Evolutionary conservation across 2,113 vertebrate species (phyloP).

Genomic region (Eulacestoma nigropectus): DNA sequence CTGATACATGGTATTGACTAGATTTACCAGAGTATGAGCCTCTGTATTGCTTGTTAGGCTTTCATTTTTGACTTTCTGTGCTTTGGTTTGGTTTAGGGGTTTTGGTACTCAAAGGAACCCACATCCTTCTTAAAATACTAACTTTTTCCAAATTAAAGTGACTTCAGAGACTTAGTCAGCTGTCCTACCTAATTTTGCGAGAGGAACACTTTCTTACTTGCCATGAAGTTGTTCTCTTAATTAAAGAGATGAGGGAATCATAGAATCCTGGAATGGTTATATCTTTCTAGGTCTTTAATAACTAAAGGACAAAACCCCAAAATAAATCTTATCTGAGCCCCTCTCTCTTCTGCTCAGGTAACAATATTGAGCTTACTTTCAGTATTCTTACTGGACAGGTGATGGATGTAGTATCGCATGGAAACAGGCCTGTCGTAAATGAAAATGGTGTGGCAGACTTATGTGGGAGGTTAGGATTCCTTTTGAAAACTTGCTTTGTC

Average conservation of each 20-base stretch:
- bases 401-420: accelerated
- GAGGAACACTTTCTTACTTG: not conserved
- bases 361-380: not conserved
- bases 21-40: not conserved
- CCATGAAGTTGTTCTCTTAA: not conserved
- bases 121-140: not conserved
- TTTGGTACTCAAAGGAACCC: not conserved
- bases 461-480: not conserved
- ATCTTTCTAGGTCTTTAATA: not conserved
- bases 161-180: not conserved
- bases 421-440: not conserved
- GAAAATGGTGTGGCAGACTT: not conserved
- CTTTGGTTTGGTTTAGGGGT: not conserved
- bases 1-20: not conserved
- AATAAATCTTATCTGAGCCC: not conserved
- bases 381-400: not conserved
- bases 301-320: not conserved
- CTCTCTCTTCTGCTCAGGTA: not conserved
- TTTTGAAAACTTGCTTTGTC: not conserved
- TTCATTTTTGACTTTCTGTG: not conserved
- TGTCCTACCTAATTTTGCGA: not conserved
- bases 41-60: not conserved
- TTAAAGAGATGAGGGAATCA: not conserved
- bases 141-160: not conserved
- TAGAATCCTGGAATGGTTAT: not conserved